These are phyloP conservation scores for Metalampra italica DNA, from an alignment of 2,888 invertebrate genomes.

Conservation along the genomic window DNA sequence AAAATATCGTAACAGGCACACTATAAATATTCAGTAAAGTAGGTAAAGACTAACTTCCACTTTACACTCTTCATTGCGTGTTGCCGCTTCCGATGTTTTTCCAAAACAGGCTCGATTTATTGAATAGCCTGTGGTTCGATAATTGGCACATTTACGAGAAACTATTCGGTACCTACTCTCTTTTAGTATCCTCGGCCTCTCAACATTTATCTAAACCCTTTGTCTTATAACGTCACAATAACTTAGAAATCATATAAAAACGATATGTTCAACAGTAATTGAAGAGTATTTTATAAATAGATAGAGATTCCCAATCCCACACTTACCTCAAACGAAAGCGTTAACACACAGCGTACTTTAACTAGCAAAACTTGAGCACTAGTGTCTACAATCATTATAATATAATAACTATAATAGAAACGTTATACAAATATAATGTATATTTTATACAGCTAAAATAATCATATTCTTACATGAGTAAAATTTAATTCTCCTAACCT, in stretches of 20 bases:
- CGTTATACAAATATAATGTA: background rate
- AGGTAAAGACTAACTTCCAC: too few relatives aligned
- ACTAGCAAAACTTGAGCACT: slow-evolving; percentile 67
- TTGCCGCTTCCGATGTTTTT: too few relatives aligned
- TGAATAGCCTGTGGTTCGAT: too few relatives aligned
- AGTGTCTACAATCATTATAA: slow-evolving; percentile 35
- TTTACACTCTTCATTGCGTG: too few relatives aligned
- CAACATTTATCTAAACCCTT: background rate
- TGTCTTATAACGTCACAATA: slow-evolving; percentile 27
- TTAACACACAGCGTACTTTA: slow-evolving; percentile 66
- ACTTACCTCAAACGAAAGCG: slow-evolving; percentile 35
- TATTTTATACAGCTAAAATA: slow-evolving; percentile 13
- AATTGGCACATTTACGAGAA: too few relatives aligned
- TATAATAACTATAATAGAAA: background rate
- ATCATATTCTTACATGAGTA: slow-evolving; percentile 12
- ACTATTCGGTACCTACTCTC: too few relatives aligned
- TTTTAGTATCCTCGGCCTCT: too few relatives aligned
- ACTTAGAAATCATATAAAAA: slow-evolving; percentile 46
- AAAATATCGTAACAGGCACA: too few relatives aligned
- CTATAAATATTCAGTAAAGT: too few relatives aligned
- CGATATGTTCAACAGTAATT: slow-evolving; percentile 65
- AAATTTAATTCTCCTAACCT: slow-evolving; percentile 3
- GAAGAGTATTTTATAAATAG: slow-evolving; percentile 59
- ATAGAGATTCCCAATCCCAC: slow-evolving; percentile 12
- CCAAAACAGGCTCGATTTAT: too few relatives aligned